phyloP scores from a whole-genome alignment of 2,113 vertebrate species.

The Tychaedon coryphoeus region DNA sequence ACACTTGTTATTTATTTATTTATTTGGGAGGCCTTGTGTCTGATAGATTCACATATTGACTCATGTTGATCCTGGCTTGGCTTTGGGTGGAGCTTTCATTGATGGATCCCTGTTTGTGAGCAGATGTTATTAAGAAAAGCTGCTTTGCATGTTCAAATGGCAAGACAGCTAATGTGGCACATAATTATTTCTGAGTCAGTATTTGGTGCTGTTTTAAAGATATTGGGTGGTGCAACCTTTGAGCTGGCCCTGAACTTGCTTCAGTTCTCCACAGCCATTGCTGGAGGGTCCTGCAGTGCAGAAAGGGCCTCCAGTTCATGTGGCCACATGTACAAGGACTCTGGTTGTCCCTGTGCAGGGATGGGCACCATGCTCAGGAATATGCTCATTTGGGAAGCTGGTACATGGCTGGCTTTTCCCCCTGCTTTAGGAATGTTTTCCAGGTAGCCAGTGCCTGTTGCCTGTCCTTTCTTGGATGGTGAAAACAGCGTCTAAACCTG shows the following conservation, averaged over 20 bases:
- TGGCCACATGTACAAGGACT: neutral
- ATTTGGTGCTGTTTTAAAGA: neutral
- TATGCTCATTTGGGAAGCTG: accelerated
- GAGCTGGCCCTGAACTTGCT: neutral
- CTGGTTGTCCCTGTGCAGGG: neutral
- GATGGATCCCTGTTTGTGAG: neutral
- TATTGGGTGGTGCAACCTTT: neutral
- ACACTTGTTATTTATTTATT: neutral
- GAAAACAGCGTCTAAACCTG: neutral
- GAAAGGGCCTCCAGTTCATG: neutral
- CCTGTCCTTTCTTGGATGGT: neutral
- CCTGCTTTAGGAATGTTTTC: neutral
- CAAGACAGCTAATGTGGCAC: neutral
- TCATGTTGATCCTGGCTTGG: neutral
- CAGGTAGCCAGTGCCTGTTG: neutral
- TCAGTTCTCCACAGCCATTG: neutral
- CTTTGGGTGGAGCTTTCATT: neutral
- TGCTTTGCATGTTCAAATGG: neutral
- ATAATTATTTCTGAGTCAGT: neutral
- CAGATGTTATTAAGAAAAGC: neutral
- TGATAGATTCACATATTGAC: neutral
- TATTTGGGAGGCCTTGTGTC: neutral
- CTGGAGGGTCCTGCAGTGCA: neutral
- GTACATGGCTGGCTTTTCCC: neutral
- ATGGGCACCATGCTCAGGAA: neutral